A percentile compares a stretch with the other conserved stretches of the same genome.
Evolutionary conservation across 2,797 vertebrate genomes (phyloP).

Genomic region (Cygnus olor): DNA sequence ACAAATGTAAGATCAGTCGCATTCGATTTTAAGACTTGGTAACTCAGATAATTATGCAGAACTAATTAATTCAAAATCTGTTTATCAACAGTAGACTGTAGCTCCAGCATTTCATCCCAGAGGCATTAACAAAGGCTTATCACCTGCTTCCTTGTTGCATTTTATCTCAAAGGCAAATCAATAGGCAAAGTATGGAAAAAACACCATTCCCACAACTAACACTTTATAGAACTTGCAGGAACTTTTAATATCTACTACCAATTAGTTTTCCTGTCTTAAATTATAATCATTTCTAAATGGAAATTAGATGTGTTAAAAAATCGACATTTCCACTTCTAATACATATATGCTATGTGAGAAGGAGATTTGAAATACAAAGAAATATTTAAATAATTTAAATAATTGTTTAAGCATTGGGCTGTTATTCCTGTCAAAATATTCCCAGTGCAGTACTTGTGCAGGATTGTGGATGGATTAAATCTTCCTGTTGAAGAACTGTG

Average conservation of each 20-base stretch:
- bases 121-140: conserved; percentile 81
- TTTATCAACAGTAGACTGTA: conserved; percentile 81
- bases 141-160: conserved; percentile 76
- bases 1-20: conserved; percentile 60
- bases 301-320: conserved; percentile 56
- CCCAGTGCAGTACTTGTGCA: neutral
- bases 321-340: neutral
- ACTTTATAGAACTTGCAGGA: conserved; percentile 68
- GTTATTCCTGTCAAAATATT: neutral
- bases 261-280: conserved; percentile 70
- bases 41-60: conserved; percentile 79
- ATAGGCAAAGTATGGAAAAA: conserved; percentile 63
- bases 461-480: neutral
- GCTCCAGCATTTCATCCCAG: conserved; percentile 74
- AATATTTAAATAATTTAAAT: neutral
- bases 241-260: conserved; percentile 68
- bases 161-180: conserved; percentile 77
- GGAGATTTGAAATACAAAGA: neutral
- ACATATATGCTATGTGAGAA: neutral
- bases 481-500: neutral
- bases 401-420: neutral
- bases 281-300: conserved; percentile 64
- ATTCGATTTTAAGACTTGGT: conserved; percentile 70
- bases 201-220: conserved; percentile 63
- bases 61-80: conserved; percentile 84